These are phyloP conservation scores for Plagiodera versicolora DNA, from an alignment of 2,888 invertebrate species.

Conservation along the genomic window DNA sequence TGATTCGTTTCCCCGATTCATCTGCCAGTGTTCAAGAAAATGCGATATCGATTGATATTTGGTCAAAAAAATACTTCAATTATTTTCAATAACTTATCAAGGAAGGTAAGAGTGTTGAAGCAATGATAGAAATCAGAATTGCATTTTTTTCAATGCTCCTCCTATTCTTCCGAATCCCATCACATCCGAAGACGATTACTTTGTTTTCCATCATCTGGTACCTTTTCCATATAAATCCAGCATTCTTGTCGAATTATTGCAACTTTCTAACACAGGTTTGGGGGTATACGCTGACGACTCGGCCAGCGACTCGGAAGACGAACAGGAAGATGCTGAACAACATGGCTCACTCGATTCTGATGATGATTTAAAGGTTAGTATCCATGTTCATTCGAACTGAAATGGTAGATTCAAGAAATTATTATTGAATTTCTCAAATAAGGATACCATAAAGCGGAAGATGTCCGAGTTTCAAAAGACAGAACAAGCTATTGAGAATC, in stretches of 20 bases:
- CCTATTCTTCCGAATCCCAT: background rate
- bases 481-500: slow-evolving; percentile 76
- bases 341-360: slow-evolving; percentile 57
- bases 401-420: too few relatives aligned
- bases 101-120: too few relatives aligned
- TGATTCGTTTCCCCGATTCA: slow-evolving; percentile 6
- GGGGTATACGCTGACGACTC: slow-evolving; percentile 77
- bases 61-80: too few relatives aligned
- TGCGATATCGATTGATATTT: too few relatives aligned
- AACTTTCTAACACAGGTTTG: slow-evolving; percentile 63
- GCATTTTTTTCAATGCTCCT: background rate
- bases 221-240: too few relatives aligned
- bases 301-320: slow-evolving; percentile 60
- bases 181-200: background rate
- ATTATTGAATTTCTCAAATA: too few relatives aligned
- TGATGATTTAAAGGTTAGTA: slow-evolving; percentile 70
- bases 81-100: too few relatives aligned
- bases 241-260: slow-evolving; percentile 1
- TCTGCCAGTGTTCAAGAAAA: background rate
- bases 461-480: slow-evolving; percentile 72
- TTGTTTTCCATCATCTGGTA: too few relatives aligned
- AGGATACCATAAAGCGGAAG: slow-evolving; percentile 61
- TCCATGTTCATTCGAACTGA: too few relatives aligned
- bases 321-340: slow-evolving; percentile 49
- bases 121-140: too few relatives aligned